Conservation (phyloP, 2,113 vertebrate genomes). For the Notechis scutatus region DNA sequence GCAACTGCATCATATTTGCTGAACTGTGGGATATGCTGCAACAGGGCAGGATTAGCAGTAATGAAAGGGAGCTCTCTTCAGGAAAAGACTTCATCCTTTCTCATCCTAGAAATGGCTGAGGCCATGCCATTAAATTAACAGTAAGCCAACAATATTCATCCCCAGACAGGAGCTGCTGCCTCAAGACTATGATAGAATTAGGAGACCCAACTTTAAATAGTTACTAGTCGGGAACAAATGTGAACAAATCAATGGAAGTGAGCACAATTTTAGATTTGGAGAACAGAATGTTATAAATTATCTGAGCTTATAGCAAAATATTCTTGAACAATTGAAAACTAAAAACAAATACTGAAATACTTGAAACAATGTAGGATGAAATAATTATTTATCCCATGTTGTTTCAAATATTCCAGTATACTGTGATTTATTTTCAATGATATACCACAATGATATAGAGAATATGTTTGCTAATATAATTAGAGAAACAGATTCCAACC, state of each 20-base stretch:
- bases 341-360: neutral
- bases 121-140: neutral
- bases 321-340: neutral
- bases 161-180: neutral
- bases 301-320: neutral
- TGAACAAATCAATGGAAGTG: neutral
- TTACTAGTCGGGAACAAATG: neutral
- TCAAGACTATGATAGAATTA: no score
- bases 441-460: neutral
- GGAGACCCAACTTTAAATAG: neutral
- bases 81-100: neutral
- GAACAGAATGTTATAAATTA: neutral
- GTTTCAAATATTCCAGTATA: neutral
- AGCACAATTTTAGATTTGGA: neutral
- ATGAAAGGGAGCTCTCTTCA: neutral
- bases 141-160: neutral
- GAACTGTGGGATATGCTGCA: neutral
- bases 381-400: neutral
- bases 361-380: neutral
- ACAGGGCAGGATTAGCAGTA: neutral
- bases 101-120: neutral
- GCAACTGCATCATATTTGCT: neutral
- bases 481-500: neutral
- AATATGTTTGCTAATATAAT: neutral
- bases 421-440: neutral